Base-by-base conservation (phyloP, 2,113 vertebrate species). In the Trichomycterus rosablanca region DNA sequence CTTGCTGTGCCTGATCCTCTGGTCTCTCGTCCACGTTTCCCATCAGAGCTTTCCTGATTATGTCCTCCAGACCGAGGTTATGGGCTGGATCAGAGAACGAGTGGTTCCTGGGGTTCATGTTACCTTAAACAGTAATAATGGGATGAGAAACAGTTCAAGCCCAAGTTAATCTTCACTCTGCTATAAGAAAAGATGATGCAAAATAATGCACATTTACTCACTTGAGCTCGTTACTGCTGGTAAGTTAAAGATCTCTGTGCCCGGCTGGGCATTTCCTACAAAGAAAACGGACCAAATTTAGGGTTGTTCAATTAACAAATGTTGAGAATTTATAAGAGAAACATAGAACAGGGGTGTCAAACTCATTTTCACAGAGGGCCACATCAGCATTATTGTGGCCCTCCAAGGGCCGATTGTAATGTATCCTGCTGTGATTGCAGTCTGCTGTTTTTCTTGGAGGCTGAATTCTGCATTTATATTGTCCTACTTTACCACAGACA, bases 181-280 rank as follows among this genome's bases (percentile, higher is more conserved):
- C n/a, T n/a, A n/a, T n/a, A n/a, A n/a, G n/a, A n/a, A n/a, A n/a
- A n/a, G n/a, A n/a, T n/a, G n/a, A n/a, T n/a, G n/a, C n/a, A n/a
- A n/a, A n/a, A n/a, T n/a, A n/a, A n/a, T n/a, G n/a, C n/a, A n/a
- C n/a, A n/a, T 30, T 4, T 30, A 30, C 84, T 89, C 79, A 99
- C 96, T 91, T 81, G 96, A 97, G 63, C 84, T 90, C 71, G 95
- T 99, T 70, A 98, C 94, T 66, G 95, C 95, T 61, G 96, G 96
- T 82, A 99, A 74, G 77, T 99, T 98, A 78, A 99, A 99, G 76
- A 99, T 99, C 83, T 99, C 96, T 48, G 96, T 99, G 78, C 96
- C 95, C 57, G 96, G 96, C 74, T 99, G 96, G 68, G 94, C 93
- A 42, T 89, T 91, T 78, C 92, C 96, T 98, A 81, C 26, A 85